Evolutionary conservation across 2,888 invertebrate species (phyloP).

Genomic region (Heterodera filipjevi): DNA sequence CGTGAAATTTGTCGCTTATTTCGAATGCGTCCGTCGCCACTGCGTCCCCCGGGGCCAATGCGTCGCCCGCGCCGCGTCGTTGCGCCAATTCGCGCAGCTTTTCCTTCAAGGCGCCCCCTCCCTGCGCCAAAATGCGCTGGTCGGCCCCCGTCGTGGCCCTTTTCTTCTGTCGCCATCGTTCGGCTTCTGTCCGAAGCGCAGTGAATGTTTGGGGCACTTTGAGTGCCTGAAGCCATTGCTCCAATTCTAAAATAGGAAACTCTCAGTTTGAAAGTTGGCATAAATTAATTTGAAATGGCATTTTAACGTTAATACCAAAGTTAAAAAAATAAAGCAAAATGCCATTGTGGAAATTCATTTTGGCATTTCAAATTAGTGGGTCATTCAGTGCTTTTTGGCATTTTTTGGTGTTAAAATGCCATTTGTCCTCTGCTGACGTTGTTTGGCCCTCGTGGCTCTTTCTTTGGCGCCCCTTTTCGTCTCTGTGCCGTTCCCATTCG

Average conservation of each 20-base stretch:
- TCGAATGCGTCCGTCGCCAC: constrained; percentile 21
- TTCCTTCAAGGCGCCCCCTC: neutral
- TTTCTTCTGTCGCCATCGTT: neutral
- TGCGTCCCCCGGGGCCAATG: constrained; percentile 14
- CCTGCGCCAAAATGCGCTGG: neutral
- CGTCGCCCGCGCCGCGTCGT: constrained; percentile 9
- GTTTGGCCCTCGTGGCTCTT: neutral
- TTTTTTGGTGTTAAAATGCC: no score
- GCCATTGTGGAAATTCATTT: neutral
- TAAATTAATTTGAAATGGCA: neutral
- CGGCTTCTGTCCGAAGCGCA: constrained; percentile 6
- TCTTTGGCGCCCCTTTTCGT: neutral
- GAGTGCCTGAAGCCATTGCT: constrained; percentile 21
- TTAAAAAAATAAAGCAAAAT: neutral
- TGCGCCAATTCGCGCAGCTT: constrained; percentile 20
- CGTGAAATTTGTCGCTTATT: constrained; percentile 15
- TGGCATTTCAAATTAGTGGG: no score
- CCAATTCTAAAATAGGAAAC: constrained; percentile 16
- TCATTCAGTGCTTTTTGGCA: no score
- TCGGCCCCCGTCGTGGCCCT: neutral
- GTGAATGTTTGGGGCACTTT: constrained; percentile 13
- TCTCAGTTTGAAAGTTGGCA: neutral
- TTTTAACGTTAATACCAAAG: no score
- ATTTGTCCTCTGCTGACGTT: neutral
- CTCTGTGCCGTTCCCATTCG: neutral